Evolutionary conservation across 2,797 vertebrate genomes (phyloP).

Genomic region (Coregonus ussuriensis): DNA sequence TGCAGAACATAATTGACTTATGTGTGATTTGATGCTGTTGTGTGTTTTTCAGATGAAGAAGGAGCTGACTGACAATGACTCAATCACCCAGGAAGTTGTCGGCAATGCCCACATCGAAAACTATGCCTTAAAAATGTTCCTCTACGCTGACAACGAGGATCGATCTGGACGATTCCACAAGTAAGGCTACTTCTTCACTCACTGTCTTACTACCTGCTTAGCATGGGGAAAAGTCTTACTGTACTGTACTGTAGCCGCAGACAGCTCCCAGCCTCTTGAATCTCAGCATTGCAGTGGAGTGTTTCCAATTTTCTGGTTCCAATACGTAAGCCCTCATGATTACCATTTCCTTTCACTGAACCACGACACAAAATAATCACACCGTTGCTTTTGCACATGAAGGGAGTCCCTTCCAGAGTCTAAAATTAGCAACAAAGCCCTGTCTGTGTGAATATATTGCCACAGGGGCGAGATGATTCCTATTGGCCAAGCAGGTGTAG

Average conservation of each 20-base stretch:
- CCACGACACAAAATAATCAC: conserved; percentile 24
- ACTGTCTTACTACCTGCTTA: neutral
- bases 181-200: conserved; percentile 72
- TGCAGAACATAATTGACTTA: neutral
- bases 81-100: conserved; percentile 93
- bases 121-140: conserved; percentile 97
- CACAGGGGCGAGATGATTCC: neutral
- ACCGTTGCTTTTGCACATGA: conserved; percentile 2
- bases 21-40: conserved; percentile 5
- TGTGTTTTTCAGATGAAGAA: conserved; percentile 88
- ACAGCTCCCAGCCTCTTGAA: neutral
- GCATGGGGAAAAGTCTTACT: neutral
- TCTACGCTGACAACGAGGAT: conserved; percentile 97
- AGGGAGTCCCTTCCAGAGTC: neutral
- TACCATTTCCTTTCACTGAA: conserved; percentile 19
- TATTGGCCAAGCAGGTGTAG: conserved; percentile 31
- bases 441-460: conserved; percentile 18
- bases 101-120: conserved; percentile 95
- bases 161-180: conserved; percentile 91
- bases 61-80: conserved; percentile 89
- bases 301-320: neutral
- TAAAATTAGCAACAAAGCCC: conserved; percentile 44
- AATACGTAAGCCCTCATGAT: conserved; percentile 53
- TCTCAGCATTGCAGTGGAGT: neutral
- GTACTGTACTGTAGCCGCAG: neutral